Base-by-base conservation (phyloP, 2,888 invertebrate species). In the Idaea biselata region DNA sequence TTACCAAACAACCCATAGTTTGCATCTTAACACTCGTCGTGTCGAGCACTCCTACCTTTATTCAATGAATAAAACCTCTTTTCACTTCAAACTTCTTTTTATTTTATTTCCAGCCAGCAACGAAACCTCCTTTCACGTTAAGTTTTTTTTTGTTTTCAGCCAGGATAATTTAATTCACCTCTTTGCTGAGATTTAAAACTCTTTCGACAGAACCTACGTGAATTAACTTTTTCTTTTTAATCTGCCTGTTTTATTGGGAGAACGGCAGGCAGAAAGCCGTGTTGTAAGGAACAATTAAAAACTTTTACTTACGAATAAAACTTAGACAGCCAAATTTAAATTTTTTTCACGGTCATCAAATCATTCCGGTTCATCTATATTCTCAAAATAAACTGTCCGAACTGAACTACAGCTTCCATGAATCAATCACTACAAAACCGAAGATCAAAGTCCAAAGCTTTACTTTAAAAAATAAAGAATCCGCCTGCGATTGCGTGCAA, bases 381-480 rank as follows among this genome's bases (percentile, higher is more conserved):
- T 44, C 25, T 7, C 1, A 11, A 44, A 44, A 44, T 44, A 44
- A 44, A 44, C 44, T 44, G 14, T 44, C 14, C 14, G 14, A 44
- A 44, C 14, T 8, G 44, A 44, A 44, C 44, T 44, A 44, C 44
- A 44, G 44, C 44, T 44, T 66, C 64, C 64, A 68, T 67, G 65
- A 70, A 60, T 70, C 75, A 74, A 73, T 69, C 68, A 70, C 73
- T 62, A 68, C 65, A 69, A 44, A 2, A 44, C 44, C 44, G 44
- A 77, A 81, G 73, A 81, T 79, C 79, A 81, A 80, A 75, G 80
- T 62, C 65, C 75, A 79, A 79, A 83, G 77, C 79, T 77, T 79
- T 82, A 78, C 79, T 83, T 84, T 83, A 80, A 83, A 80, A 80
- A 82, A 81, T 44, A 44, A 44, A 44, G 44, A 44, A 44, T 44